Percentiles rank a stretch among this genome's conserved stretches.
Conservation (phyloP, 2,113 vertebrate species). For the Leuciscus idus region DNA sequence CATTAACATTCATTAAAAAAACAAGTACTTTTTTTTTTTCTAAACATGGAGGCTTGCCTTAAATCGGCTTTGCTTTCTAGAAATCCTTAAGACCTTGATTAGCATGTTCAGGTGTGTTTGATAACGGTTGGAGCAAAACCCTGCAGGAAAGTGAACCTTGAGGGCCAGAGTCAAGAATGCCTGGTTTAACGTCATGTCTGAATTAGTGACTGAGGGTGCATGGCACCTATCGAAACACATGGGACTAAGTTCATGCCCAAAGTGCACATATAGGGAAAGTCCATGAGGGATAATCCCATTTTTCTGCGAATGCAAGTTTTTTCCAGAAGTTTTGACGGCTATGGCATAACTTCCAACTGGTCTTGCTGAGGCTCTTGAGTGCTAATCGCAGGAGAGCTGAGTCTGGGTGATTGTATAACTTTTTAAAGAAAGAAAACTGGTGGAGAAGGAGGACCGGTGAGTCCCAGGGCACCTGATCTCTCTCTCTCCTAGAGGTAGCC, state of each 20-base stretch:
- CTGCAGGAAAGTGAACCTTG: no score
- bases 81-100: no score
- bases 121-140: no score
- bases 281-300: background rate
- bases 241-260: conserved; percentile 2
- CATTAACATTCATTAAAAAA: no score
- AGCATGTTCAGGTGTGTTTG: no score
- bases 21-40: no score
- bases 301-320: background rate
- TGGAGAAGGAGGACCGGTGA: conserved; percentile 34
- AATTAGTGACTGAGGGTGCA: background rate
- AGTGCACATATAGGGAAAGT: background rate
- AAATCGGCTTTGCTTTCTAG: no score
- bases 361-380: conserved; percentile 23
- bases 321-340: background rate
- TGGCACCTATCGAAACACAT: background rate
- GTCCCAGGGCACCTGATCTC: conserved; percentile 40
- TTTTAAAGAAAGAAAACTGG: conserved; percentile 39
- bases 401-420: conserved; percentile 29
- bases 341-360: background rate
- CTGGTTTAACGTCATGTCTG: background rate
- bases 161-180: no score
- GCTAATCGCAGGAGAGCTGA: conserved; percentile 18
- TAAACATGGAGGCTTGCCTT: no score
- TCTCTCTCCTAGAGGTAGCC: conserved; percentile 42